Percentiles rank a stretch among this genome's conserved stretches.
These are phyloP conservation scores for Coracopsis vasa DNA, from an alignment of 2,113 vertebrate species.

Conservation along the genomic window DNA sequence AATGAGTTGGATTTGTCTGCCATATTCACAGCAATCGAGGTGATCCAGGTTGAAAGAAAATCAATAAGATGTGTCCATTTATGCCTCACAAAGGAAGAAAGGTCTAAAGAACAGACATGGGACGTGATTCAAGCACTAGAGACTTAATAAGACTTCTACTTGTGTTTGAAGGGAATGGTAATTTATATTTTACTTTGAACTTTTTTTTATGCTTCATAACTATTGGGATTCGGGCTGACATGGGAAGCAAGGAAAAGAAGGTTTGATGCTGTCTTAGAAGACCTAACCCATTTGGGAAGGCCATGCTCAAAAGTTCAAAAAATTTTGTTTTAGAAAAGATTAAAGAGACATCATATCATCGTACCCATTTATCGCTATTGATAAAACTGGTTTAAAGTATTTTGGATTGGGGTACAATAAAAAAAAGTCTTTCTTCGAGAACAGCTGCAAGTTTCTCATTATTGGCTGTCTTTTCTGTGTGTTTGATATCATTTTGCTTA, in stretches of 20 bases:
- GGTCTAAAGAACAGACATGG: slow-evolving; percentile 83
- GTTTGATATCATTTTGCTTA: slow-evolving; percentile 65
- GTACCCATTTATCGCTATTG: slow-evolving; percentile 76
- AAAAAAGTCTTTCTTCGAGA: slow-evolving; percentile 67
- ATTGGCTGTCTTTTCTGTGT: slow-evolving; percentile 55
- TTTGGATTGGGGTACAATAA: slow-evolving; percentile 73
- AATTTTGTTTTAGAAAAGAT: slow-evolving; percentile 80
- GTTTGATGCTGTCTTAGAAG: slow-evolving; percentile 83
- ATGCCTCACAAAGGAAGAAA: slow-evolving; percentile 87
- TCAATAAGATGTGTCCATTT: slow-evolving; percentile 97
- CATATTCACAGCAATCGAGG: slow-evolving; percentile 91
- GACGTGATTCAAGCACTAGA: slow-evolving; percentile 81
- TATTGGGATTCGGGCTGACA: slow-evolving; percentile 80
- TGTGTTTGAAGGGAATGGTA: slow-evolving; percentile 78
- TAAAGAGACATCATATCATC: slow-evolving; percentile 74
- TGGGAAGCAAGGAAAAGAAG: slow-evolving; percentile 81
- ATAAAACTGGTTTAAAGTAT: slow-evolving; percentile 76
- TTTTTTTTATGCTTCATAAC: slow-evolving; percentile 81
- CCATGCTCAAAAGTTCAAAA: slow-evolving; percentile 78
- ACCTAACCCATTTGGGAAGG: slow-evolving; percentile 80
- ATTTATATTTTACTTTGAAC: slow-evolving; percentile 82
- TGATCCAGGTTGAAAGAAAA: slow-evolving; percentile 96
- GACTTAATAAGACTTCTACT: slow-evolving; percentile 84
- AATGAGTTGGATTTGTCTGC: slow-evolving; percentile 90
- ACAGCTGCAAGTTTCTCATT: slow-evolving; percentile 71